Evolutionary conservation across 2,113 vertebrate genomes (phyloP).

Genomic region (Laterallus jamaicensis): DNA sequence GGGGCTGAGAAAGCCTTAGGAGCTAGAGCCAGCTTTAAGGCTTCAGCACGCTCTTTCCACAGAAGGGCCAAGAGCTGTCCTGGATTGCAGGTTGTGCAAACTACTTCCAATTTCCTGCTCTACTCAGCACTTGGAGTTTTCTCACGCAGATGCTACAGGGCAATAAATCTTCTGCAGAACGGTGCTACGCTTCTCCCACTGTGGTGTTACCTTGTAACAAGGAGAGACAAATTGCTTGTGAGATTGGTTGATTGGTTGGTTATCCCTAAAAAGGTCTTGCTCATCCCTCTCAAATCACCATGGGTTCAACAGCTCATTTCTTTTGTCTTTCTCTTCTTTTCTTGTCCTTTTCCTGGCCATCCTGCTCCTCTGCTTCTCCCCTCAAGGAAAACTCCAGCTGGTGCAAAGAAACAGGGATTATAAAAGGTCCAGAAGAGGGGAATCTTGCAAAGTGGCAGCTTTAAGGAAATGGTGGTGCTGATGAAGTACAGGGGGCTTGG

Average conservation of each 20-base stretch:
- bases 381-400: conserved; percentile 35
- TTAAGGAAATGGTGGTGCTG: neutral
- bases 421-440: neutral
- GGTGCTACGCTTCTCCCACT: conserved; percentile 15
- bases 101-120: conserved; percentile 46
- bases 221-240: conserved; percentile 46
- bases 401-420: neutral
- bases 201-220: conserved; percentile 35
- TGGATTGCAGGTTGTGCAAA: conserved; percentile 17
- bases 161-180: conserved; percentile 56
- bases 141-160: conserved; percentile 30
- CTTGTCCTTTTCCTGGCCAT: neutral
- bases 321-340: neutral
- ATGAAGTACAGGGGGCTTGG: neutral
- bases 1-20: neutral
- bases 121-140: conserved; percentile 39
- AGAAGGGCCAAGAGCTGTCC: conserved; percentile 22
- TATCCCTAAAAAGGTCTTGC: conserved; percentile 40
- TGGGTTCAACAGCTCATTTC: conserved; percentile 29
- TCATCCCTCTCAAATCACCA: conserved; percentile 22
- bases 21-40: neutral
- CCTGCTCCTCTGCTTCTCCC: conserved; percentile 20
- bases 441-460: neutral
- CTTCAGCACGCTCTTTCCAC: neutral
- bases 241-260: conserved; percentile 24